Base-by-base conservation (phyloP, 2,113 vertebrate species). In the Coturnix japonica region DNA sequence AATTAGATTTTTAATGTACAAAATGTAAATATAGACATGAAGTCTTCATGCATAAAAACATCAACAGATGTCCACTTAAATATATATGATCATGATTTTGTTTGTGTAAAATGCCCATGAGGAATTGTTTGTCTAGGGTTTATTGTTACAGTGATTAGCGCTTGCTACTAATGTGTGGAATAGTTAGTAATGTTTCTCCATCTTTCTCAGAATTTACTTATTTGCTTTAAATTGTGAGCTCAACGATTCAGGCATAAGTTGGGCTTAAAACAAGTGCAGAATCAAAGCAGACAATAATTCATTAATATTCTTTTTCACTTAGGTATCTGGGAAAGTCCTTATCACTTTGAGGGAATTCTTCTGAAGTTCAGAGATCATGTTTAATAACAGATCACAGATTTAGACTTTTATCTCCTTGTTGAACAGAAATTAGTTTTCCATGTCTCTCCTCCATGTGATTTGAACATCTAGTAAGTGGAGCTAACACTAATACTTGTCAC, bases 181-280 rank as follows among this genome's bases (percentile, higher is more conserved):
- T 76, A 54, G 35, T 37, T 21, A 56, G 6, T 11, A n/a, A 22
- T 0, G 0, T 1, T 74, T 88, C 17, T 69, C 6, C 7, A 37
- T 59, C 12, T 67, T 77, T 54, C 15, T 61, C 30, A 33, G 23
- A 77, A 59, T 51, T 0, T 39, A 69, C 9, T 3, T 5, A 31
- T 31, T 54, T 73, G 37, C 84, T 77, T 46, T 60, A 9, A 73
- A 83, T n/a, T 91, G 8, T 1, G 66, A 70, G 37, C 8, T 4
- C 10, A 59, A 63, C 22, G 7, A 41, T 31, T 44, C 13, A 41
- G 30, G 46, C 57, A 43, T 9, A 9, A 79, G 18, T 31, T 82
- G 13, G 4, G 4, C 3, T 74, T 53, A 6, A 49, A 61, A 75
- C 64, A 72, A 14, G 0, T 17, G 6, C 28, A 26, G 2, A 44